These are phyloP conservation scores for Conus canariensis DNA, from an alignment of 2,888 invertebrate species.

Conservation along the genomic window DNA sequence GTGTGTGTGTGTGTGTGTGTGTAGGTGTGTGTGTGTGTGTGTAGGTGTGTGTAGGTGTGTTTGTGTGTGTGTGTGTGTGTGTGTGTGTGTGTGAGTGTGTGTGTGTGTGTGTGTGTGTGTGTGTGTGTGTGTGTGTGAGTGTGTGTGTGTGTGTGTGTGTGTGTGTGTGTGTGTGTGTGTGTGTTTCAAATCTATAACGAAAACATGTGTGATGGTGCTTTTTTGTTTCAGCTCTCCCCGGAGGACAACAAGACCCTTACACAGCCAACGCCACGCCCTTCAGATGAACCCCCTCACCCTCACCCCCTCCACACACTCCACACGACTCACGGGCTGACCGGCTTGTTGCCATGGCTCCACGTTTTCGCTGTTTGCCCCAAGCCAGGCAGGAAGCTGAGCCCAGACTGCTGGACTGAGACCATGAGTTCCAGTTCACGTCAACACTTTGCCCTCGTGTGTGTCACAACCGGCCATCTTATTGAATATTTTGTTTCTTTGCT, in stretches of 20 bases:
- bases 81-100: neutral
- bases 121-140: neutral
- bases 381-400: neutral
- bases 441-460: neutral
- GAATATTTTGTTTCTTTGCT: no score
- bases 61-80: neutral
- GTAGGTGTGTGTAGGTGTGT: neutral
- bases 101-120: neutral
- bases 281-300: neutral
- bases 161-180: constrained; percentile 22
- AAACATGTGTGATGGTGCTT: no score
- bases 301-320: neutral
- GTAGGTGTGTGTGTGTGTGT: no score
- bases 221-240: neutral
- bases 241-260: neutral
- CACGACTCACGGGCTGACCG: neutral
- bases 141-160: neutral
- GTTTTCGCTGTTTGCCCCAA: no score
- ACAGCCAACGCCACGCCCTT: neutral
- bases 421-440: neutral
- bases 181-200: no score
- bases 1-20: neutral
- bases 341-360: neutral
- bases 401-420: neutral
- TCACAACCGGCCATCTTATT: neutral